A percentile compares a stretch with the other conserved stretches of the same genome.
Conservation (phyloP, 2,797 vertebrate species). For the Anolis apletophallus region DNA sequence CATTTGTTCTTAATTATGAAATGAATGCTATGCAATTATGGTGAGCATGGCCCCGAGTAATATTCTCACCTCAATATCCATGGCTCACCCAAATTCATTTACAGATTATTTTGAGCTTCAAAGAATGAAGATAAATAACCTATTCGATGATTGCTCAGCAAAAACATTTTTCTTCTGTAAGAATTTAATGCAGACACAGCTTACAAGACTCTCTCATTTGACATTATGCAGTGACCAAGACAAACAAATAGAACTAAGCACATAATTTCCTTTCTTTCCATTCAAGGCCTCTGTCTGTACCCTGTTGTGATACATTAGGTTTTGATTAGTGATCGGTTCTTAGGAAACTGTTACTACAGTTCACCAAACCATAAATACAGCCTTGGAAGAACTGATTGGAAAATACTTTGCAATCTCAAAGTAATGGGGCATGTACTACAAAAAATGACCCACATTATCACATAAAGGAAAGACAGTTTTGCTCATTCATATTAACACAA, state of each 20-base stretch:
- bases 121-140: neutral
- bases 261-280: fast-evolving
- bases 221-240: constrained; percentile 1
- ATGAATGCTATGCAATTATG: neutral
- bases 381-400: constrained; percentile 17
- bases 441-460: constrained; percentile 50
- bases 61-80: neutral
- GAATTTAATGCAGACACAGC: neutral
- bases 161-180: neutral
- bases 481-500: neutral
- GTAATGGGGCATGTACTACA: constrained; percentile 10
- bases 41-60: neutral
- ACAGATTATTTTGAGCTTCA: neutral
- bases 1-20: constrained; percentile 2
- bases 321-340: constrained; percentile 23
- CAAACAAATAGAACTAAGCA: neutral
- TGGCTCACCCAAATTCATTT: neutral
- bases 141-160: neutral
- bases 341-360: neutral
- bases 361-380: constrained; percentile 26
- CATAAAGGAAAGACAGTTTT: constrained; percentile 22
- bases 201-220: neutral
- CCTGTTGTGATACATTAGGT: neutral
- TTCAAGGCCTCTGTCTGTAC: neutral
- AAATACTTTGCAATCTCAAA: constrained; percentile 36